phyloP scores from a whole-genome alignment of 2,888 invertebrate genomes.

The Luffia ferchaultella region DNA sequence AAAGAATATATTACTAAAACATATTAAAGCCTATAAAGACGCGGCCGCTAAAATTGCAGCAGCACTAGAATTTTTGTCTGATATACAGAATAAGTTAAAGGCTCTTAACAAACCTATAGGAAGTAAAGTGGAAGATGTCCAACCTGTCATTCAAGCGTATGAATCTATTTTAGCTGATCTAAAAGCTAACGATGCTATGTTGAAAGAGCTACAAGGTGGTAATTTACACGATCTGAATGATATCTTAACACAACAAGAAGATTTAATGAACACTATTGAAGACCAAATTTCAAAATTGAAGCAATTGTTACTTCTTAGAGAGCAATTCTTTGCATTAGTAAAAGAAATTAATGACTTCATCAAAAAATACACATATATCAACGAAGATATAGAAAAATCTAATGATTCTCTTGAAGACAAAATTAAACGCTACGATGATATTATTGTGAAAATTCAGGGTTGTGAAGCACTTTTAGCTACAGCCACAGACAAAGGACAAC shows the following conservation, averaged over 20 bases:
- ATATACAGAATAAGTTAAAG: slow-evolving; percentile 84
- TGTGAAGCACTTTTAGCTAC: slow-evolving; percentile 88
- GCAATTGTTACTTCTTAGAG: slow-evolving; percentile 80
- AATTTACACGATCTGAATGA: slow-evolving; percentile 82
- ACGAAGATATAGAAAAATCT: slow-evolving; percentile 85
- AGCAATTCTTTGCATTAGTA: slow-evolving; percentile 87
- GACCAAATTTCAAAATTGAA: slow-evolving; percentile 84
- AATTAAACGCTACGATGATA: slow-evolving; percentile 86
- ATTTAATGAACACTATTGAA: slow-evolving; percentile 84
- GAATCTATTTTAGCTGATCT: slow-evolving; percentile 80
- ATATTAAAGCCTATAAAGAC: slow-evolving; percentile 82
- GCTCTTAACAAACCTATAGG: slow-evolving; percentile 88
- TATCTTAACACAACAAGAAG: slow-evolving; percentile 83
- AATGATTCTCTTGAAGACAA: slow-evolving; percentile 85
- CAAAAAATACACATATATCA: slow-evolving; percentile 84
- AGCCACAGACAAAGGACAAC: slow-evolving; percentile 91
- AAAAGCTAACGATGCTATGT: slow-evolving; percentile 79
- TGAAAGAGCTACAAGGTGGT: slow-evolving; percentile 78
- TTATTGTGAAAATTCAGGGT: slow-evolving; percentile 87
- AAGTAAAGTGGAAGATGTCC: slow-evolving; percentile 87
- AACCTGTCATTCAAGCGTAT: slow-evolving; percentile 79
- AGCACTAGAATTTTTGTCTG: slow-evolving; percentile 79
- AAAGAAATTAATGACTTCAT: slow-evolving; percentile 90
- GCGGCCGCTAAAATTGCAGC: slow-evolving; percentile 82
- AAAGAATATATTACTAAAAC: slow-evolving; percentile 75